Evolutionary conservation across 2,113 vertebrate genomes (phyloP), one percentile per base, ranked within the genome.

Genomic region (Bufo bufo): DNA sequence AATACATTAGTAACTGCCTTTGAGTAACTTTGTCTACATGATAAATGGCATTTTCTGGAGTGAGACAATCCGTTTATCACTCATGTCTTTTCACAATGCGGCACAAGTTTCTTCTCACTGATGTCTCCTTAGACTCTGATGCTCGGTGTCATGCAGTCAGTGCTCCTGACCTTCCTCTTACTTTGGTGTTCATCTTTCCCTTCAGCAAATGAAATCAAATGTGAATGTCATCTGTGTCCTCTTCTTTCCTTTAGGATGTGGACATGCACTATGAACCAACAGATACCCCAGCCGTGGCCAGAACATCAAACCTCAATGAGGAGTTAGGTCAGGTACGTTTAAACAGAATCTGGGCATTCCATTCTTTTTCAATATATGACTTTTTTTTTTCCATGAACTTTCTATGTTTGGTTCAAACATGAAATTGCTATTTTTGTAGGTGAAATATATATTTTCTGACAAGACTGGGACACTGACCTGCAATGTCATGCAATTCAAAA

Each of bases 401-500:
- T 20, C 0, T n/a, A 16, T 52, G 10, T 43, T 89, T 88, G 91
- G 87, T 45, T 33, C 10, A 69, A 23, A 33, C 65, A 23, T 12
- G 2, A 23, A 78, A 23, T 0, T 80, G n/a, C 71, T 83, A 89
- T 92, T 89, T 65, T 88, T 69, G n/a, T 13, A 99, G 98, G 98
- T 99, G 86, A 99, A 99, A 93, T 99, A 99, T 92, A 99, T 99
- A 92, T 99, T 99, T 95, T 98, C 98, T 56, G 98, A 99, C 94
- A 99, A 99, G 94, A 99, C 98, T 0, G 98, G 98, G 45, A 99
- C 98, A n/a, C 93, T 99, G 92, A 99, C 98, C 0, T 99, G 98
- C 93, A 99, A 99, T 19, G 95, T 99, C 78, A 99, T 99, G 98
- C 97, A 99, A 87, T 99, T 99, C 93, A 99, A 99, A 95, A 99